Evolutionary conservation across 2,113 vertebrate species (phyloP), one percentile per base, ranked within the genome.

Genomic region (Pseudopodoces humilis): DNA sequence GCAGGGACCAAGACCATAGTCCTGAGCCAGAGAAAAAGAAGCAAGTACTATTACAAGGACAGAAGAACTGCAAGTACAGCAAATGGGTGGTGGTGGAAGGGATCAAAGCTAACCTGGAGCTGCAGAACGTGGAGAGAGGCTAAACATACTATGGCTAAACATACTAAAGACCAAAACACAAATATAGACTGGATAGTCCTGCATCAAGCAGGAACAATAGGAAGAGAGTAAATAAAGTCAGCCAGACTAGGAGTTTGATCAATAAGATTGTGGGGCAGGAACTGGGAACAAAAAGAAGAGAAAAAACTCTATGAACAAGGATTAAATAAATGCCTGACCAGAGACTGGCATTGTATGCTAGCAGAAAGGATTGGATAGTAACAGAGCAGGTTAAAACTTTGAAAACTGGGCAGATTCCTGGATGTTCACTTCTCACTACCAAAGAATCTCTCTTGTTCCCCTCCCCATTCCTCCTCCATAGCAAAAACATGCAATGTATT

Each of bases 21-120:
- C 44, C 12, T 63, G 15, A 83, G 30, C 7, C 1, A 4, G 19
- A 17, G 3, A 0, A 5, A 65, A 65, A 62, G 6, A 0, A 3
- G 11, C 6, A 4, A 63, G 68, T 37, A 71, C 16, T 46, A 7
- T 59, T 59, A 41, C 0, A 6, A 49, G 50, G 33, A 81, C 6
- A 2, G 19, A 70, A 90, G 28, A 87, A 82, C 47, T 76, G 23
- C 20, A 74, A 23, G 30, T 30, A 49, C 6, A 55, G 44, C 53
- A 69, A 65, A 69, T 2, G 30, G 17, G 30, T 7, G 8, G 9
- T 9, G 7, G 16, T 5, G 35, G 35, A 9, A 64, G 4, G 6
- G 23, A 86, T n/a, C 39, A 86, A 62, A 74, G 18, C 21, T 65
- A 69, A 76, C 27, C 27, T 60, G 37, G 41, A 91, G 19, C 37